Evolutionary conservation across 2,113 vertebrate species (phyloP).

Genomic region (Toxostoma redivivum): DNA sequence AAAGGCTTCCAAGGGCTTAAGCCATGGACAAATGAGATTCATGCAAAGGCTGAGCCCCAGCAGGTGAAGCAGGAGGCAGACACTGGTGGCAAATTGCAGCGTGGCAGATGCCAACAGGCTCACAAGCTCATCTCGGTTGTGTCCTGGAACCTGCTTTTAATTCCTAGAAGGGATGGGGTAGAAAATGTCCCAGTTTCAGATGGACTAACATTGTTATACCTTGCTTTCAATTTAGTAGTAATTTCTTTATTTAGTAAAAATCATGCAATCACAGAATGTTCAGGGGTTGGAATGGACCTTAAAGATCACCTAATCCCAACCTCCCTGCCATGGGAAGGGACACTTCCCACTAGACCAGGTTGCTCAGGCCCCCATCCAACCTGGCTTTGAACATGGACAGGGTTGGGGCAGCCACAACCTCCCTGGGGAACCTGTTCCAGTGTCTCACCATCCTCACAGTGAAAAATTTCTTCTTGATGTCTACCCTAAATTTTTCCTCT

Average conservation of each 20-base stretch:
- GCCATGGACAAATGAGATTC: not conserved
- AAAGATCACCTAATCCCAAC: not conserved
- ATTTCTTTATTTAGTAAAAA: not conserved
- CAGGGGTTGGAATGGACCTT: not conserved
- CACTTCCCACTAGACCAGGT: no score
- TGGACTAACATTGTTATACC: rapidly evolving
- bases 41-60: not conserved
- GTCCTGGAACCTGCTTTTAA: not conserved
- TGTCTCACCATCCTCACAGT: not conserved
- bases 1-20: not conserved
- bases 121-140: rapidly evolving
- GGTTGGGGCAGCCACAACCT: not conserved
- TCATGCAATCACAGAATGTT: not conserved
- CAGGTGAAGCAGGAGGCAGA: not conserved
- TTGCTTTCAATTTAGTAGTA: rapidly evolving
- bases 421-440: not conserved
- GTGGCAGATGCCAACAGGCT: not conserved
- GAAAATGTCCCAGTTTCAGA: not conserved
- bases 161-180: not conserved
- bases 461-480: not conserved
- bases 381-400: not conserved
- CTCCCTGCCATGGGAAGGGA: not conserved
- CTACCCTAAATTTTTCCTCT: not conserved
- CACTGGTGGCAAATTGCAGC: rapidly evolving
- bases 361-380: not conserved